Percentiles rank a stretch among this genome's conserved stretches.
phyloP scores from a whole-genome alignment of 2,797 vertebrate genomes.

The Oophaga sylvatica region DNA sequence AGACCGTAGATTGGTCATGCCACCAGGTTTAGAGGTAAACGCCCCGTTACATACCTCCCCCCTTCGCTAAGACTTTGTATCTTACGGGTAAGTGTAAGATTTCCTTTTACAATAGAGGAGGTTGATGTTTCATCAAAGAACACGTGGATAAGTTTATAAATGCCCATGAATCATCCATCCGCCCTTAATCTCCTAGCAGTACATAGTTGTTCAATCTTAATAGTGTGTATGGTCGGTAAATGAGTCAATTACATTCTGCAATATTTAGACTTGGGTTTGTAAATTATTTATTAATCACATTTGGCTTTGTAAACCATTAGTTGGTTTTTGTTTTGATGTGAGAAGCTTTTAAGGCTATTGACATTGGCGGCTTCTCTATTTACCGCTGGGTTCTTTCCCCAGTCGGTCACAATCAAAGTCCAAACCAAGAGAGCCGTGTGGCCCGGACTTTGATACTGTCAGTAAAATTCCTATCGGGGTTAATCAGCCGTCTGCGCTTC shows the following conservation, averaged over 20 bases:
- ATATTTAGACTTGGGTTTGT: neutral
- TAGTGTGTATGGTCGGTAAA: neutral
- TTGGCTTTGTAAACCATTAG: neutral
- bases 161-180: neutral
- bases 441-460: constrained; percentile 28
- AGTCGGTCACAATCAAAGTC: constrained; percentile 34
- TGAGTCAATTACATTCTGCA: neutral
- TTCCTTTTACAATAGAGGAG: neutral
- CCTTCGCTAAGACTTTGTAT: neutral
- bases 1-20: constrained; percentile 35
- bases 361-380: constrained; percentile 25
- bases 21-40: constrained; percentile 31
- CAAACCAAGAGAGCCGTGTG: constrained; percentile 2
- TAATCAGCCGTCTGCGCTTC: neutral
- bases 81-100: constrained; percentile 10
- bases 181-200: neutral
- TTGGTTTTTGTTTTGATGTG: neutral
- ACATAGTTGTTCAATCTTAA: neutral
- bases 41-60: neutral
- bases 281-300: neutral
- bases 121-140: neutral
- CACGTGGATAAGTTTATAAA: neutral
- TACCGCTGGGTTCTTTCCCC: neutral
- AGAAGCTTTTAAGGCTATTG: neutral
- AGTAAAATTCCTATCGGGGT: neutral